Base-by-base conservation (phyloP, 1,140 invertebrate genomes). In the Lucilia sericata region DNA sequence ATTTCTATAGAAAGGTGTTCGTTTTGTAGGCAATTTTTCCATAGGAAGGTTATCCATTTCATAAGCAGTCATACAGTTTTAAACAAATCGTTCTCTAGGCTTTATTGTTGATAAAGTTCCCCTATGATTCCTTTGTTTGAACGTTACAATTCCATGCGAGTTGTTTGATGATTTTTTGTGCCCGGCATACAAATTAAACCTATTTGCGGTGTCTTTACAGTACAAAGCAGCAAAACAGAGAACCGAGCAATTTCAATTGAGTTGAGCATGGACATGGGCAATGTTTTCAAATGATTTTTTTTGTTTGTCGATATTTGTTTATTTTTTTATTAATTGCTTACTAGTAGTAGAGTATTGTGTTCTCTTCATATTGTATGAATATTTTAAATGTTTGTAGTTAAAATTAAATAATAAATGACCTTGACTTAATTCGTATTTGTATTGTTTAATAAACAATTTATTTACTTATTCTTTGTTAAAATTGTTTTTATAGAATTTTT, bases 341-440 rank as follows among this genome's bases (percentile, higher is more conserved):
- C 5, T 60, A 60, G 13, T n/a, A 60, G 14, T 60, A n/a, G 14
- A 60, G 55, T 60, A n/a, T 42, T 60, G 14, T 60, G 55, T 60
- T 17, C 14, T 60, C 55, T 17, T n/a, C 5, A 42, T 36, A 36
- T 36, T 36, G 8, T 42, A 60, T 14, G 51, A 17, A 60, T 42
- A 42, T 7, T 42, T 42, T 42, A 8, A 8, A 14, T 60, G 55
- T 60, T 60, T 60, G 55, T n/a, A n/a, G 14, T 60, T n/a, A 60
- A 60, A 60, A 14, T 60, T 60, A 60, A 60, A 60, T 60, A n/a
- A 60, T 14, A 17, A 60, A 60, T 60, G 55, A 60, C 55, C 55
- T 60, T 60, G 55, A 60, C 55, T 60, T n/a, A 60, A 60, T 60
- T 60, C 55, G n/a, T 17, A 60, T 60, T 60, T n/a, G 55, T n/a